These are phyloP conservation scores for Schizotus pectinicornis DNA, from an alignment of 2,888 invertebrate species.

Conservation along the genomic window DNA sequence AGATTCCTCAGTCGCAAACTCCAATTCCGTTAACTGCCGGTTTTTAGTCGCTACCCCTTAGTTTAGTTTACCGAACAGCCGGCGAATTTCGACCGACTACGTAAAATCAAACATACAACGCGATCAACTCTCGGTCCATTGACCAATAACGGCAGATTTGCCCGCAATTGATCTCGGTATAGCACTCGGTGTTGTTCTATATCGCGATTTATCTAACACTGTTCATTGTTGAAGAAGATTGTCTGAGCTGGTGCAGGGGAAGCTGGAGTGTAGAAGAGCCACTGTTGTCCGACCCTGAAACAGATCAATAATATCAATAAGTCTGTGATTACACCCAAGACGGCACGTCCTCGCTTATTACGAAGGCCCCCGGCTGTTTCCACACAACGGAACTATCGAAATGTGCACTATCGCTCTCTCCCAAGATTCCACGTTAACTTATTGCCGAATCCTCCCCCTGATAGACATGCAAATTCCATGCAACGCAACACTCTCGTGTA, in stretches of 20 bases:
- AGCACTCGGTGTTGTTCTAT: slow-evolving; percentile 9
- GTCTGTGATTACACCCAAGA: slow-evolving; percentile 35
- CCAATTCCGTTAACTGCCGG: slow-evolving; percentile 6
- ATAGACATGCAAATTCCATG: too few relatives aligned
- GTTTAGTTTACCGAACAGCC: neutral
- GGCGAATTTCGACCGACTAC: neutral
- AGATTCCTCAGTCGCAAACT: slow-evolving; percentile 4
- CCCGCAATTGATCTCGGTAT: slow-evolving; percentile 24
- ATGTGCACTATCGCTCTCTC: slow-evolving; percentile 6
- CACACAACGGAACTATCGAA: slow-evolving; percentile 11
- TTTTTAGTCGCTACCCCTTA: neutral
- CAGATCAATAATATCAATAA: slow-evolving; percentile 43
- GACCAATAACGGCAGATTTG: slow-evolving; percentile 23
- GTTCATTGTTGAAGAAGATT: slow-evolving; percentile 34
- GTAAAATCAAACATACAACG: slow-evolving; percentile 4
- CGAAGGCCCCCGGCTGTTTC: slow-evolving; percentile 29
- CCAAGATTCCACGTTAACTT: neutral
- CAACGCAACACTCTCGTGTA: too few relatives aligned
- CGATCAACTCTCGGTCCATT: slow-evolving; percentile 20
- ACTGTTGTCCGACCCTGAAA: slow-evolving; percentile 35
- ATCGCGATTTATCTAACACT: slow-evolving; percentile 15
- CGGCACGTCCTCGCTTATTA: slow-evolving; percentile 36
- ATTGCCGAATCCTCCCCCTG: neutral
- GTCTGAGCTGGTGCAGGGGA: slow-evolving; percentile 25
- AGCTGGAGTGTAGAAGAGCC: slow-evolving; percentile 25